phyloP scores from a whole-genome alignment of 2,113 vertebrate species.

The Balaeniceps rex region DNA sequence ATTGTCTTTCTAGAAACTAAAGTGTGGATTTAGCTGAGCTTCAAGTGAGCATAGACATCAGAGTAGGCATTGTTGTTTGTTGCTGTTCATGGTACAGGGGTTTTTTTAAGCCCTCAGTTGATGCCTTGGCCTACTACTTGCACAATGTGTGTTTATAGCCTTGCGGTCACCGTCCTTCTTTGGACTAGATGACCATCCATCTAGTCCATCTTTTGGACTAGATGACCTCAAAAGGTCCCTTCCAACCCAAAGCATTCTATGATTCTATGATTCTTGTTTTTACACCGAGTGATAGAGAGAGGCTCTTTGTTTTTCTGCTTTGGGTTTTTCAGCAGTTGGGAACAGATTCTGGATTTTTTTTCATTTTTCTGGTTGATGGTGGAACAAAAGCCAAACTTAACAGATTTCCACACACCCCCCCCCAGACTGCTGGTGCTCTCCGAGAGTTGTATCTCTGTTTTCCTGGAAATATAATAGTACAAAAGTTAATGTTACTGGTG shows the following conservation, averaged over 20 bases:
- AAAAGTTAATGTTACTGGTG: not conserved
- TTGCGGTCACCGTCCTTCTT: not conserved
- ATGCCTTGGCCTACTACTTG: not conserved
- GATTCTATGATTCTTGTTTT: no score
- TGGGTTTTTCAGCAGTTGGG: not conserved
- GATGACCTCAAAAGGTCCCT: no score
- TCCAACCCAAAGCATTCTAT: no score
- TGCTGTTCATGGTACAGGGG: not conserved
- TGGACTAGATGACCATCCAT: no score
- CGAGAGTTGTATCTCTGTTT: not conserved
- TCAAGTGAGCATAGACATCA: not conserved
- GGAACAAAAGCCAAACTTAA: not conserved
- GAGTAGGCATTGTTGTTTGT: not conserved
- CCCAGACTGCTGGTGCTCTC: not conserved
- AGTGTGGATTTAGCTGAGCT: not conserved
- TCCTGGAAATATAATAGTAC: not conserved
- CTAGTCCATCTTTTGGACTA: no score
- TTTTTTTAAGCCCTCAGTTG: rapidly evolving
- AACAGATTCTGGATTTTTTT: not conserved
- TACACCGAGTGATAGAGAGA: not conserved
- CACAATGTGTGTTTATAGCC: rapidly evolving
- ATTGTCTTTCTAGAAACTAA: not conserved
- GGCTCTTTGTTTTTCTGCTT: not conserved
- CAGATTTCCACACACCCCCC: not conserved
- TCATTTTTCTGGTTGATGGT: not conserved